Evolutionary conservation across 1,140 invertebrate species (phyloP), one percentile per base, ranked within the genome.

Genomic region (Popillia japonica): DNA sequence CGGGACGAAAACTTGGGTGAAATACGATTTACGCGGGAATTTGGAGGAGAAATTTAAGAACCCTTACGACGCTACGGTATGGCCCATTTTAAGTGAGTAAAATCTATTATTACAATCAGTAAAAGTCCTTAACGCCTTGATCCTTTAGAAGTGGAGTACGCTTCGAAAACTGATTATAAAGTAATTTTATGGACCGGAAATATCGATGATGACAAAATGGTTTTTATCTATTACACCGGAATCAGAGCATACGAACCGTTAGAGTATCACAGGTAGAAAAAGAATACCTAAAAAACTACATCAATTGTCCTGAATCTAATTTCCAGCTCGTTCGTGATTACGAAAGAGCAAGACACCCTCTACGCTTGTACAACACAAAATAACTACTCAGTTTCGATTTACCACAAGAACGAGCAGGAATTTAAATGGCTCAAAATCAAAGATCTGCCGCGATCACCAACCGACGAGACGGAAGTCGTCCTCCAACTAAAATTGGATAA

Each of bases 401-500:
- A 89, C 79, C 85, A 81, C 27, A 86, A 89, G 77, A 88, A 90
- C 64, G 87, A 86, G 81, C 89, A 87, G 76, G 88, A 86, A 75
- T 87, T 83, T n/a, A 84, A 81, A 23, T 95, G 94, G 94, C 87
- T 88, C 44, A 88, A 90, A 78, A 83, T 88, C 8, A 85, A 89
- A 42, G 90, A 91, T 68, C 84, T 95, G 72, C 89, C 90, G 4
- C 89, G 92, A 76, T 88, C 89, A 40, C 89, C 90, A 78, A 93
- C 92, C 42, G 93, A 95, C 78, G 89, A 91, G 0, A 90, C 90
- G 22, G 94, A 95, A 85, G 91, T 91, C 81, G 87, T 98, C 81
- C 90, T 97, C 40, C 94, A 97, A 84, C 85, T 98, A 27, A 95
- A 94, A 81, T 86, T 97, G 42, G 94, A 95, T 72, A 92, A 92